Evolutionary conservation across 2,888 invertebrate species (phyloP), one percentile per base, ranked within the genome.

Genomic region (Xestia sexstrigata): DNA sequence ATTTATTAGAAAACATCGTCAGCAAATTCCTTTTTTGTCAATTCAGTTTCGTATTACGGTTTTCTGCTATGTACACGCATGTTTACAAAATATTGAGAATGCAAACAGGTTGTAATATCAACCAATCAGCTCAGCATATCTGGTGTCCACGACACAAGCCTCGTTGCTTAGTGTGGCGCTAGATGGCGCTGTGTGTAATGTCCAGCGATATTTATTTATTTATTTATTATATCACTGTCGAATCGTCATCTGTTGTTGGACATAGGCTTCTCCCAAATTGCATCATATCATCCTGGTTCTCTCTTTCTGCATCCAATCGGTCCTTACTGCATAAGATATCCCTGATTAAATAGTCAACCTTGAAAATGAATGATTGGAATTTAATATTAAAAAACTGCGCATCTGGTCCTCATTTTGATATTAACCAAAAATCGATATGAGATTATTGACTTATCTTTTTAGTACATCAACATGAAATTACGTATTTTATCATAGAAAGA

Each of bases 401-500:
- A 47, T 30, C 30, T 30, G 15, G 15, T 60, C 20, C n/a, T 49
- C 1, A 49, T 58, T 58, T 17, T 70, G 15, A 70, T 70, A 30
- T 20, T 23, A 55, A 15, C 63, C 45, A 58, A 65, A 74, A 82
- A 65, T 81, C 81, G 9, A 79, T 65, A 82, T 15, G 42, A 70
- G 23, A 76, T 60, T 49, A 20, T 26, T 47, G n/a, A 30, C 67
- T 65, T 82, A 81, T 79, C 82, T 75, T 49, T 74, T 74, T 74
- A 55, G 42, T 42, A 49, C 60, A 26, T 77, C 45, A 49, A 7
- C 52, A 42, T 73, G 15, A 63, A 8, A 30, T 4, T 49, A 74
- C 30, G 26, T 8, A 23, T 63, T 68, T 82, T 76, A 65, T 79
- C 68, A 49, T 20, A 26, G 15, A 55, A 68, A 74, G 79, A 74